phyloP scores from a whole-genome alignment of 2,113 vertebrate genomes.

The Chlorodrepanis virens region DNA sequence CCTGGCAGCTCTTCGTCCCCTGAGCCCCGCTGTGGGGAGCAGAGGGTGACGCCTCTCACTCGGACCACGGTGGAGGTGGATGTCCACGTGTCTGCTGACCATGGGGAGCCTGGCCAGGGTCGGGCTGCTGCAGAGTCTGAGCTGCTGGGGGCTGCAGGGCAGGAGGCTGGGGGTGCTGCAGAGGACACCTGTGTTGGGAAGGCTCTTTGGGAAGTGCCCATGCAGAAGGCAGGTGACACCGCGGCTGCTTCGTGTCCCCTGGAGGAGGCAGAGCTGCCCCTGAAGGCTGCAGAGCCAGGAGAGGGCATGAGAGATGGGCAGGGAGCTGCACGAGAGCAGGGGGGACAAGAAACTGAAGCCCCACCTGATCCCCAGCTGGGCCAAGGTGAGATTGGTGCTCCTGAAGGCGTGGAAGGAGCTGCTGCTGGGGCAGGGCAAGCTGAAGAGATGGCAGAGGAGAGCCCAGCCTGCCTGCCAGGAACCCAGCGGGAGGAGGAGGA shows the following conservation, averaged over 20 bases:
- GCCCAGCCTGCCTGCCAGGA: background rate
- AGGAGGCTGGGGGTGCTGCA: background rate
- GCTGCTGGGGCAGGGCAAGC: background rate
- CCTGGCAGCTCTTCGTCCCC: fast-evolving
- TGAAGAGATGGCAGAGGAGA: background rate
- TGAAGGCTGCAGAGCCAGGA: background rate
- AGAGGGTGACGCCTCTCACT: fast-evolving
- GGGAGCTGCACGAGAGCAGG: background rate
- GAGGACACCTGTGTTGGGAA: background rate
- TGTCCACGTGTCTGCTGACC: background rate
- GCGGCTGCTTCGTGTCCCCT: fast-evolving
- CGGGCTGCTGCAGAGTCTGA: fast-evolving
- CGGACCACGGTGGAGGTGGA: background rate
- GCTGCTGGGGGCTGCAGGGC: background rate
- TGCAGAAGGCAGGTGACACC: background rate
- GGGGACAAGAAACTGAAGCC: background rate
- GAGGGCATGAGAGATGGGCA: fast-evolving
- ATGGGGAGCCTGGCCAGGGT: background rate
- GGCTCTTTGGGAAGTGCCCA: background rate
- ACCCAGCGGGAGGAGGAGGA: background rate
- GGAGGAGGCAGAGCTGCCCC: background rate
- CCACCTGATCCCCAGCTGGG: background rate
- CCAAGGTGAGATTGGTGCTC: background rate
- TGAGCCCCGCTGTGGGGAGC: fast-evolving
- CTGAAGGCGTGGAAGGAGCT: background rate